Evolutionary conservation across 2,888 invertebrate genomes (phyloP).

Genomic region (Apeira syringaria): DNA sequence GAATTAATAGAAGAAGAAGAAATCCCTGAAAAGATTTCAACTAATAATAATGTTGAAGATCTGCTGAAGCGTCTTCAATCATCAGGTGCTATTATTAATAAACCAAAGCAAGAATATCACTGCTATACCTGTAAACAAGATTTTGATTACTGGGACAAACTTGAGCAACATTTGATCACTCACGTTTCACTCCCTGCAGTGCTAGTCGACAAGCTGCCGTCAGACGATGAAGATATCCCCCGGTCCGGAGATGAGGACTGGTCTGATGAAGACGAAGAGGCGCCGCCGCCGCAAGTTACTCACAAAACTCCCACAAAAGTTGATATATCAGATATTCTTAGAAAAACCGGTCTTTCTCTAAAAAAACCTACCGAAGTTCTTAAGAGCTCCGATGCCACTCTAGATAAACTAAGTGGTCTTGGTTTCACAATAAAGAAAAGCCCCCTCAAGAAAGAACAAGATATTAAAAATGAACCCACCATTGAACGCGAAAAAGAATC

Average conservation of each 20-base stretch:
- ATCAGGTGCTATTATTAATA: slow-evolving; percentile 61
- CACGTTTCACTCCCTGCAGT: slow-evolving; percentile 83
- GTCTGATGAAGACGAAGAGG: slow-evolving; percentile 72
- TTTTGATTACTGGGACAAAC: slow-evolving; percentile 67
- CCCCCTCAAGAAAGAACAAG: slow-evolving; percentile 65
- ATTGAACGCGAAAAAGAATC: slow-evolving; percentile 4
- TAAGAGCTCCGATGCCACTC: slow-evolving; percentile 53
- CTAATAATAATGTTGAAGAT: slow-evolving; percentile 54
- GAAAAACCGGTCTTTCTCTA: slow-evolving; percentile 63
- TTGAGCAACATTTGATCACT: slow-evolving; percentile 79
- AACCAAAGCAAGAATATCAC: slow-evolving; percentile 64
- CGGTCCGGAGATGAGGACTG: slow-evolving; percentile 72
- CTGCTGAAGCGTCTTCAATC: slow-evolving; percentile 66
- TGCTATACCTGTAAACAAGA: slow-evolving; percentile 81
- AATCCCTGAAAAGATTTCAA: slow-evolving; percentile 17
- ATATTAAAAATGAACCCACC: slow-evolving; percentile 39
- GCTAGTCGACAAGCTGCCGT: slow-evolving; percentile 74
- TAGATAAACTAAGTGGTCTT: slow-evolving; percentile 71
- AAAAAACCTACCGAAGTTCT: slow-evolving; percentile 57
- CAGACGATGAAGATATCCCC: slow-evolving; percentile 75
- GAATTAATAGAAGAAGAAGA: slow-evolving; percentile 41
- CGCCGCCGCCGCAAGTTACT: slow-evolving; percentile 37
- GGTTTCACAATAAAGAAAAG: slow-evolving; percentile 76
- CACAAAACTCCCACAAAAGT: slow-evolving; percentile 64
- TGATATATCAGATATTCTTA: slow-evolving; percentile 68